These are phyloP conservation scores for Euphydryas editha DNA, from an alignment of 2,888 invertebrate species.

Conservation along the genomic window DNA sequence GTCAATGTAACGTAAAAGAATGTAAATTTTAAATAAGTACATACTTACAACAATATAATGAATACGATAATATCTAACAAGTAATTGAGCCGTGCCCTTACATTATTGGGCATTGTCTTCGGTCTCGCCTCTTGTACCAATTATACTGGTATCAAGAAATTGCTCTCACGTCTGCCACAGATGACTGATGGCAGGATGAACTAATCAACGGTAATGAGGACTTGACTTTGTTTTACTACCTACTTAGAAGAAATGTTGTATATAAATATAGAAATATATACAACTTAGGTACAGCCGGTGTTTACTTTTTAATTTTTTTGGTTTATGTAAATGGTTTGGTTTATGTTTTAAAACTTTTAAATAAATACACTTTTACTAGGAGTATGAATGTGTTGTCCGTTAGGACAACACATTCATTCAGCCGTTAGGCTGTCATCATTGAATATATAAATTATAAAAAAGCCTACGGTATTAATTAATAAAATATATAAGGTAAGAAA, in stretches of 20 bases:
- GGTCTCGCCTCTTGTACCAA: constrained; percentile 9
- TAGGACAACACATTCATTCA: too few species aligned
- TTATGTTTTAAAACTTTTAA: not conserved
- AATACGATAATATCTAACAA: not conserved
- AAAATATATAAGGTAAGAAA: too few species aligned
- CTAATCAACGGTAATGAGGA: constrained; percentile 19
- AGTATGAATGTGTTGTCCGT: too few species aligned
- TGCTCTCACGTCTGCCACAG: constrained; percentile 15
- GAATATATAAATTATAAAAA: too few species aligned
- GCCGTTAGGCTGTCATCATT: too few species aligned
- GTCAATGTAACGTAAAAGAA: not conserved
- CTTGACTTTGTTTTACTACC: constrained; percentile 14
- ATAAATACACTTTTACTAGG: too few species aligned
- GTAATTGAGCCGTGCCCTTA: constrained; percentile 7
- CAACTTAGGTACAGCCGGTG: not conserved
- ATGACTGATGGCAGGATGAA: constrained; percentile 27
- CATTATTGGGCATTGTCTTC: constrained; percentile 11
- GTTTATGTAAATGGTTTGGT: too few species aligned
- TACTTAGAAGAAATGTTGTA: not conserved
- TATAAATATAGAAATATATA: not conserved
- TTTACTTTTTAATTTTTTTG: not conserved
- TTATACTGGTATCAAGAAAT: constrained; percentile 8
- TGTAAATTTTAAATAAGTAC: not conserved
- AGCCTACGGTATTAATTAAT: too few species aligned
- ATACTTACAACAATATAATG: not conserved